A percentile compares a stretch with the other conserved stretches of the same genome.
Evolutionary conservation across 2,113 vertebrate genomes (phyloP).

Genomic region (Arothron firmamentum): DNA sequence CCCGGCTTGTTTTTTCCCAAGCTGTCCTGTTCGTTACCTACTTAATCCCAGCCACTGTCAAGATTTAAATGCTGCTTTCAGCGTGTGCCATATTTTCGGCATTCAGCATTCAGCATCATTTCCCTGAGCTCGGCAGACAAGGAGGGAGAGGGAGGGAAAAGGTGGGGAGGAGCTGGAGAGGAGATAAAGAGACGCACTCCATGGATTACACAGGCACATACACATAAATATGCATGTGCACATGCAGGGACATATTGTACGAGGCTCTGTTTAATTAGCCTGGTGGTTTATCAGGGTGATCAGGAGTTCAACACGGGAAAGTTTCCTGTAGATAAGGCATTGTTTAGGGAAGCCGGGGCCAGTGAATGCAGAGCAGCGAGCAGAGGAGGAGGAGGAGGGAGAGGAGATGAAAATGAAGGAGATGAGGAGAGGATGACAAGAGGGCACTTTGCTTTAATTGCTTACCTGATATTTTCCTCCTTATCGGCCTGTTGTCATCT

Average conservation of each 20-base stretch:
- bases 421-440: conserved; percentile 49
- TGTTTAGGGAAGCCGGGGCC: conserved; percentile 50
- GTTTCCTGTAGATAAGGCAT: conserved; percentile 70
- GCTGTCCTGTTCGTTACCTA: conserved; percentile 69
- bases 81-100: conserved; percentile 66
- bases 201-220: conserved; percentile 62
- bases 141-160: conserved; percentile 18
- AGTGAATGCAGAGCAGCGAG: conserved; percentile 56
- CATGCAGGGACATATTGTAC: conserved; percentile 58
- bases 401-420: conserved; percentile 32
- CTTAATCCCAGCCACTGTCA: conserved; percentile 75
- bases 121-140: conserved; percentile 68
- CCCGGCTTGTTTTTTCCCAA: conserved; percentile 61
- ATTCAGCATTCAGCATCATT: conserved; percentile 67
- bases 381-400: conserved; percentile 24
- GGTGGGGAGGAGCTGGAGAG: conserved; percentile 37
- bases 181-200: conserved; percentile 70
- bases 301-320: conserved; percentile 66
- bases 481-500: conserved; percentile 50
- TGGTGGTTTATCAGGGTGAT: conserved; percentile 70
- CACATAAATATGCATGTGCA: conserved; percentile 57
- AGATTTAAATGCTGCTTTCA: conserved; percentile 74
- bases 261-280: conserved; percentile 73
- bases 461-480: conserved; percentile 65
- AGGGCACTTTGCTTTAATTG: conserved; percentile 65